Percentiles rank a stretch among this genome's conserved stretches.
phyloP scores from a whole-genome alignment of 2,888 invertebrate species.

The Pantelozetes paolii region DNA sequence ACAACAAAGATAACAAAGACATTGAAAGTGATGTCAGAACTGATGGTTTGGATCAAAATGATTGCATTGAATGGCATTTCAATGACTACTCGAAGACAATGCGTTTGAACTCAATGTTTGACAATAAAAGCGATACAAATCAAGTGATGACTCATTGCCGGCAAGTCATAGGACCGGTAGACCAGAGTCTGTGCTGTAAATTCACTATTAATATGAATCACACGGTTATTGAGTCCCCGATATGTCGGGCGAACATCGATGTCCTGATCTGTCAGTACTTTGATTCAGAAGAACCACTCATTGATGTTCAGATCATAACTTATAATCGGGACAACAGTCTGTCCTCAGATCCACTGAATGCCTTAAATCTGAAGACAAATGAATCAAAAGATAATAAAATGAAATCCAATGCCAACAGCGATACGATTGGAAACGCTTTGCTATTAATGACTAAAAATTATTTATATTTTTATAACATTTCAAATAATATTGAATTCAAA shows the following conservation, averaged over 20 bases:
- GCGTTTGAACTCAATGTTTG: conserved; percentile 7
- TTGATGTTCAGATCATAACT: not conserved
- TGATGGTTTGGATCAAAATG: not conserved
- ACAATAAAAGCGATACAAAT: not conserved
- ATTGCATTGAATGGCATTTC: conserved; percentile 21
- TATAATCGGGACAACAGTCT: not conserved
- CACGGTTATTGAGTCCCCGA: not conserved
- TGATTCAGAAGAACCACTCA: not conserved
- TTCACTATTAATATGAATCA: conserved; percentile 6
- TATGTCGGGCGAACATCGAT: conserved; percentile 3
- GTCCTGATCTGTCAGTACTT: conserved; percentile 29
- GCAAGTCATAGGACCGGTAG: conserved; percentile 23
- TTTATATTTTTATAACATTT: conserved; percentile 6
- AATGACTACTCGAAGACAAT: conserved; percentile 19
- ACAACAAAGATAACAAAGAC: not conserved
- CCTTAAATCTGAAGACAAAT: conserved; percentile 1
- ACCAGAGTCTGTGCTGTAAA: conserved; percentile 21
- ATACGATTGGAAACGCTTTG: not conserved
- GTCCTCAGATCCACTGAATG: conserved; percentile 7
- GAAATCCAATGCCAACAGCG: no score
- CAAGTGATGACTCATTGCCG: not conserved
- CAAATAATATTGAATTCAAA: not conserved
- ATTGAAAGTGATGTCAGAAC: not conserved
- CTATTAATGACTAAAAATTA: not conserved
- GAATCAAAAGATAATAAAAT: not conserved